Base-by-base conservation (phyloP, 2,113 vertebrate species). In the Pampusana beccarii region DNA sequence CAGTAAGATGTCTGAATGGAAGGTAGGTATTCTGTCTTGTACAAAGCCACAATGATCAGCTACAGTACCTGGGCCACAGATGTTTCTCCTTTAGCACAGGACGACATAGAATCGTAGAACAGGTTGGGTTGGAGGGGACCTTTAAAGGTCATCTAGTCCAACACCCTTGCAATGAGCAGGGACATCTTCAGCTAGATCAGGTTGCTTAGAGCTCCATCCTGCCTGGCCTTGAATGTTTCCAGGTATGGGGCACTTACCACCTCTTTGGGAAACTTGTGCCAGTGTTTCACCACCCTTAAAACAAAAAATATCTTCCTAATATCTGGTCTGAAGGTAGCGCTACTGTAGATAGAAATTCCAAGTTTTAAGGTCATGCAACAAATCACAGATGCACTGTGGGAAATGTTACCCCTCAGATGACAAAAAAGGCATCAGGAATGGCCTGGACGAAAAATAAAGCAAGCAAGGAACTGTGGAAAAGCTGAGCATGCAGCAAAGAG, bases 361-460 rank as follows among this genome's bases (percentile, higher is more conserved):
- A 36, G 5, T 60, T 88, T 92, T 73, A 51, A 65, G 25, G 19
- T 8, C 16, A 38, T 2, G 5, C 48, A 9, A 19, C 33, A 83
- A 87, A 84, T 31, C n/a, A 51, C 18, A 29, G 16, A 38, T 34
- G 10, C 24, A 54, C 17, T 51, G 5, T 31, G 26, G 38, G 19
- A 67, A 46, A 62, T 53, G 3, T 65, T 66, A 11, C 61, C 10
- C n/a, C 53, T 80, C 8, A 66, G 26, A 42, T 13, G 11, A 65
- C 5, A 71, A 67, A 84, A 60, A 25, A 38, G 4, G 2, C 16
- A 54, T 60, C 26, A 79, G 11, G 31, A 79, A 14, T 53, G 29
- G 71, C 11, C 11, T 53, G 10, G 4, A 9, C 26, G 75, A 62
- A 85, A 86, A 57, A 24, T 6, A 44, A 0, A 0, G 13, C 33